Evolutionary conservation across 2,797 vertebrate genomes (phyloP).

Genomic region (Galaxias olidus): DNA sequence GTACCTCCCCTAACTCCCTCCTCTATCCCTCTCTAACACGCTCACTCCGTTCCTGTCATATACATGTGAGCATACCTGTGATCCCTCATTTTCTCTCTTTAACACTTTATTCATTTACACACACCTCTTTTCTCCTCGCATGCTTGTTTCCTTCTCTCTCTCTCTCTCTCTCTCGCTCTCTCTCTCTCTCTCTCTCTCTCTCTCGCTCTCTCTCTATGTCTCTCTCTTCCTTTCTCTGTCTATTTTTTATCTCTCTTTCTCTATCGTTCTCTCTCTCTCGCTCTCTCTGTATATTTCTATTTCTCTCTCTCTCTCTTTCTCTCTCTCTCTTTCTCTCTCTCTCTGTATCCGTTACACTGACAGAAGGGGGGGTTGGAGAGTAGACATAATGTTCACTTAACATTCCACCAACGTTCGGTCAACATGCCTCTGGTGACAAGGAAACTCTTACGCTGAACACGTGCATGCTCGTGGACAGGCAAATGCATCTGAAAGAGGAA

Average conservation of each 20-base stretch:
- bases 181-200: background rate
- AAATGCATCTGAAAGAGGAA: constrained; percentile 20
- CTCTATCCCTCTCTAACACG: background rate
- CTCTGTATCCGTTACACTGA: background rate
- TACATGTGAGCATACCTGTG: background rate
- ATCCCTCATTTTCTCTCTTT: constrained; percentile 17
- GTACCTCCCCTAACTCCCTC: too few relatives aligned
- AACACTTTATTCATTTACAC: constrained; percentile 32
- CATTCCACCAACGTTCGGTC: constrained; percentile 71
- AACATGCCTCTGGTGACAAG: constrained; percentile 62
- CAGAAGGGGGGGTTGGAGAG: constrained; percentile 45
- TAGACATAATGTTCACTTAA: constrained; percentile 70
- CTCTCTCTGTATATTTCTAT: constrained; percentile 26
- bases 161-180: background rate
- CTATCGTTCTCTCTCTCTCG: constrained; percentile 6
- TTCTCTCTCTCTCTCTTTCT: background rate
- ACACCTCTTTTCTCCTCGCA: constrained; percentile 41
- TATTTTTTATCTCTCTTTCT: background rate
- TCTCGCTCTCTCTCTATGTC: background rate
- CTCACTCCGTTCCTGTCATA: background rate
- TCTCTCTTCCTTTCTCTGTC: background rate
- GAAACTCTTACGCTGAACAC: constrained; percentile 13
- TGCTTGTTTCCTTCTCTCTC: background rate
- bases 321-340: background rate
- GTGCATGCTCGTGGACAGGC: background rate